Conservation (phyloP, 2,113 vertebrate genomes). For the Plecturocebus donacophilus region DNA sequence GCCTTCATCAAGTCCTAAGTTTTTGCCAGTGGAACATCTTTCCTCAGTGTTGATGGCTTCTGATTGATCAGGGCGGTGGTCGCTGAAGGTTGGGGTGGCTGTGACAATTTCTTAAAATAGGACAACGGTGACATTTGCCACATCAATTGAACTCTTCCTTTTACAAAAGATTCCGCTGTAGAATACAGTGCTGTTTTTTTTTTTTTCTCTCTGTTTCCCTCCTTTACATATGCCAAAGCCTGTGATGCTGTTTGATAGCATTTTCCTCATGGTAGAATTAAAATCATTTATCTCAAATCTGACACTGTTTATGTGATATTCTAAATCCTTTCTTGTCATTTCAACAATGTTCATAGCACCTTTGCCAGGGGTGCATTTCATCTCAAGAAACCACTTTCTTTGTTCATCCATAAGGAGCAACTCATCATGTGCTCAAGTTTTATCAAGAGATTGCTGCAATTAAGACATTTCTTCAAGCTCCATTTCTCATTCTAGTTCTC, state of each 20-base stretch:
- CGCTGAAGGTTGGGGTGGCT: background rate
- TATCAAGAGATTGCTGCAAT: background rate
- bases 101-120: background rate
- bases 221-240: no score
- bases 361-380: background rate
- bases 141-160: background rate
- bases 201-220: no score
- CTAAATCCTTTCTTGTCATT: background rate
- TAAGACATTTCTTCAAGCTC: background rate
- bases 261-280: background rate
- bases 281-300: background rate
- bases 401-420: background rate
- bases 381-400: background rate
- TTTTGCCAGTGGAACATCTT: background rate
- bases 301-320: background rate
- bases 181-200: background rate
- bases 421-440: background rate
- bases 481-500: background rate
- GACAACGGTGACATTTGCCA: background rate
- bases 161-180: background rate
- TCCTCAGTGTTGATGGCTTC: background rate
- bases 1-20: background rate
- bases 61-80: background rate
- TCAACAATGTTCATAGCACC: background rate
- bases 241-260: background rate